Evolutionary conservation across 2,113 vertebrate species (phyloP).

Genomic region (Penelope pileata): DNA sequence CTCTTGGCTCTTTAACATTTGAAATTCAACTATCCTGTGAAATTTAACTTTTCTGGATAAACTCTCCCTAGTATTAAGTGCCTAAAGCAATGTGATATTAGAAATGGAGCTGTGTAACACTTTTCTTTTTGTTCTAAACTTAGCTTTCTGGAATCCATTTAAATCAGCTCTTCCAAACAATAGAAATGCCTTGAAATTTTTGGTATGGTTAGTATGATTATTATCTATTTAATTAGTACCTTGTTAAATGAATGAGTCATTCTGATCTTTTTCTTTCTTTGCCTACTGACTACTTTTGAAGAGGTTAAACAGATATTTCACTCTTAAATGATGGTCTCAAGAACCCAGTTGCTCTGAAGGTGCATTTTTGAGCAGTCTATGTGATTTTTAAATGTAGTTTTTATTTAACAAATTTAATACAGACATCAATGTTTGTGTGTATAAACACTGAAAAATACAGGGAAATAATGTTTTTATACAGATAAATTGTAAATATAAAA

Average conservation of each 20-base stretch:
- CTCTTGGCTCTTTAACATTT: not conserved
- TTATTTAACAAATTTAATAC: not conserved
- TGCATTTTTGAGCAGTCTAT: not conserved
- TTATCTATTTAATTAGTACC: not conserved
- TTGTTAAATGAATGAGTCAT: not conserved
- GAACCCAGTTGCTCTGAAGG: not conserved
- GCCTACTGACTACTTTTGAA: not conserved
- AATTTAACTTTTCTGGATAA: not conserved
- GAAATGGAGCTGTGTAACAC: not conserved
- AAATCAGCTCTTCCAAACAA: not conserved
- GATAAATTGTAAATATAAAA: not conserved
- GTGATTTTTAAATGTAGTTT: not conserved
- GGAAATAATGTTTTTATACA: not conserved
- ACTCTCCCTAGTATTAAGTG: not conserved
- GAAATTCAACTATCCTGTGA: not conserved
- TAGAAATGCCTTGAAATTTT: not conserved
- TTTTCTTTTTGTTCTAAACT: slow-evolving; percentile 42
- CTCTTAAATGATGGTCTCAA: not conserved
- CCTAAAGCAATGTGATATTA: not conserved
- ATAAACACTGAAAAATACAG: not conserved
- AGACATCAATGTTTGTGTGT: not conserved
- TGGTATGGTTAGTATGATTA: not conserved
- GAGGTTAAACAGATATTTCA: not conserved
- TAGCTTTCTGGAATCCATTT: slow-evolving; percentile 2
- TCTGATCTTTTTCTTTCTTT: not conserved